Base-by-base conservation (phyloP, 1,140 invertebrate species). In the Episyrphus balteatus region DNA sequence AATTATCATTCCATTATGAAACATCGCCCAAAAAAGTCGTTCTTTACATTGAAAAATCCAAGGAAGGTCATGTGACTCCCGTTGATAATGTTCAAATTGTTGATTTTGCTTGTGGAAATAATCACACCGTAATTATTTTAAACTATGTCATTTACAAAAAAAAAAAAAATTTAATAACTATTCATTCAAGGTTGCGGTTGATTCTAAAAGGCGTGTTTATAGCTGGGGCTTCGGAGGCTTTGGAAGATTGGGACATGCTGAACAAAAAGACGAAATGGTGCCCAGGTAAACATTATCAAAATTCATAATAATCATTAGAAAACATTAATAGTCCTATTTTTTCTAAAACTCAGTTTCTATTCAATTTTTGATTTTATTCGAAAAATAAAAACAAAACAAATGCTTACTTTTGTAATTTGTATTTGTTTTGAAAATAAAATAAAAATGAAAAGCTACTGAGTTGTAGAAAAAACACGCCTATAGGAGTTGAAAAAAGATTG, bases 201-300 rank as follows among this genome's bases (percentile, higher is more conserved):
- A 96, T 60, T 82, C 83, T 0, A 84, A 85, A 55, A 89, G 86
- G 60, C 77, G 91, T 11, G 82, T 88, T 1, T 96, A 83, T 62
- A 90, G 89, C 33, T 95, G 91, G 91, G 92, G 92, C 21, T 95
- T 94, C 68, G 92, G 90, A 12, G 92, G 91, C 1, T 91, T 94
- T 62, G 92, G 92, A 1, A 79, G 92, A 14, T 72, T 96, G 2
- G 92, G 92, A 0, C 92, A 95, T 71, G 83, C 88, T 39, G 90
- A 93, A 57, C 88, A 83, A 49, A 88, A 88, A 61, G 89, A 96
- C 70, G 92, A 95, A 69, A 70, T 86, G 65, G 83, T 95, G 11
- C 92, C 92, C 10, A 78, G 42, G 42, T 43, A 43, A 14, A 39
- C 8, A 10, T 41, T 41, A 41, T 19, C 5, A 26, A 26, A 26